Percentiles rank a stretch among this genome's conserved stretches.
Conservation (phyloP, 2,797 vertebrate genomes). For the Myoxocephalus aenaeus region DNA sequence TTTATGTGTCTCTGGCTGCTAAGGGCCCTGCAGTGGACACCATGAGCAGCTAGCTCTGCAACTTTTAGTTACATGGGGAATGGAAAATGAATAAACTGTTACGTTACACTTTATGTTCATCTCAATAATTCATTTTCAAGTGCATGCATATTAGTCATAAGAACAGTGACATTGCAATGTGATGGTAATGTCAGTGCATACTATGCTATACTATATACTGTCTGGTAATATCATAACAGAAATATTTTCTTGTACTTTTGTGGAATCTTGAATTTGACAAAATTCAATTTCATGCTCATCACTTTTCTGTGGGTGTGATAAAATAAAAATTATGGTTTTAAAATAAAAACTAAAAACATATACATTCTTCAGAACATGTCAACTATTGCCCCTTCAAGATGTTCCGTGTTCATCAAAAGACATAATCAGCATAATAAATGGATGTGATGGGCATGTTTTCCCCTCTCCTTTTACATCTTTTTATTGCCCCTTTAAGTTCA, state of each 20-base stretch:
- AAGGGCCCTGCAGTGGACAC: conserved; percentile 61
- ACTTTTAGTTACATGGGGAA: conserved; percentile 46
- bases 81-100: not conserved
- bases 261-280: not conserved
- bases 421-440: not conserved
- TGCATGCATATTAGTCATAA: conserved; percentile 8
- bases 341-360: not conserved
- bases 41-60: conserved; percentile 34
- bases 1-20: conserved; percentile 20
- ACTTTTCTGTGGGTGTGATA: not conserved
- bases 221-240: not conserved
- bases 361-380: not conserved
- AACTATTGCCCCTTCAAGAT: not conserved
- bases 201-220: too few relatives aligned
- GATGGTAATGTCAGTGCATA: not conserved
- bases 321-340: not conserved
- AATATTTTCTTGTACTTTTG: accelerated
- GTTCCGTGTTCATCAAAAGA: not conserved
- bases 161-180: not conserved
- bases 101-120: not conserved
- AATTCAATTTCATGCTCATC: not conserved
- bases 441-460: not conserved
- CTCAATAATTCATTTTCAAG: conserved; percentile 7
- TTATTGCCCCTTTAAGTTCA: not conserved
- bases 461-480: not conserved